Conservation (phyloP, 1,140 invertebrate genomes). For the Orussus abietinus region DNA sequence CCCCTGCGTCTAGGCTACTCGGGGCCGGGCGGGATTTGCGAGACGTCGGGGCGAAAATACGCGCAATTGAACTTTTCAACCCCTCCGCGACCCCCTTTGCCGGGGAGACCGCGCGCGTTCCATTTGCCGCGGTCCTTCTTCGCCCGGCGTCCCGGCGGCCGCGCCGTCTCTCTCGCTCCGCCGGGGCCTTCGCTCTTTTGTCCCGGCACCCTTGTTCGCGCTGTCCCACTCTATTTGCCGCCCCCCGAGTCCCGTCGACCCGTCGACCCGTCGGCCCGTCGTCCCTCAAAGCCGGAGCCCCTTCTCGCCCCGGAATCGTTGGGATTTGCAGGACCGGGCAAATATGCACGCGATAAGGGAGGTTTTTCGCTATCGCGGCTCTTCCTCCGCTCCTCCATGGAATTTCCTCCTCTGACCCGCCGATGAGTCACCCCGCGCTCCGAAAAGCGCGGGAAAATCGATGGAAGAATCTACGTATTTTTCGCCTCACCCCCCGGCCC, state of each 20-base stretch:
- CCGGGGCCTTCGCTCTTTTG: slow-evolving; percentile 45
- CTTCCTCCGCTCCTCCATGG: not conserved
- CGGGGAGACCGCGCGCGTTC: slow-evolving; percentile 10
- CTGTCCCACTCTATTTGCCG: slow-evolving; percentile 48
- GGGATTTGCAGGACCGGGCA: slow-evolving; percentile 31
- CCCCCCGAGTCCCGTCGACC: slow-evolving; percentile 20
- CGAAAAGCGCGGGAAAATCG: no score
- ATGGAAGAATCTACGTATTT: no score
- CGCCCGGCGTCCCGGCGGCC: slow-evolving; percentile 12
- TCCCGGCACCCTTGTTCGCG: slow-evolving; percentile 49
- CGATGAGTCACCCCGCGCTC: no score
- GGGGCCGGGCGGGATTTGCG: slow-evolving; percentile 42
- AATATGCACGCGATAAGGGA: slow-evolving; percentile 33
- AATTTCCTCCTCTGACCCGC: no score
- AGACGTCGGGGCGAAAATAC: slow-evolving; percentile 50
- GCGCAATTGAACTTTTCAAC: slow-evolving; percentile 55
- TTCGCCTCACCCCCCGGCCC: no score
- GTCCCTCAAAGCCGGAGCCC: slow-evolving; percentile 35
- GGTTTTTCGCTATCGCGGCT: slow-evolving; percentile 2
- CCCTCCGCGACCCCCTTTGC: slow-evolving; percentile 37
- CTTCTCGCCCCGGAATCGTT: slow-evolving; percentile 19
- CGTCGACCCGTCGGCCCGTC: slow-evolving; percentile 34
- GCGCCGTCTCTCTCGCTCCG: slow-evolving; percentile 17
- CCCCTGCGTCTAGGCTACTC: slow-evolving; percentile 16
- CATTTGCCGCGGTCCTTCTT: slow-evolving; percentile 16